Base-by-base conservation (phyloP, 2,888 invertebrate genomes). In the Chydorus sphaericus region DNA sequence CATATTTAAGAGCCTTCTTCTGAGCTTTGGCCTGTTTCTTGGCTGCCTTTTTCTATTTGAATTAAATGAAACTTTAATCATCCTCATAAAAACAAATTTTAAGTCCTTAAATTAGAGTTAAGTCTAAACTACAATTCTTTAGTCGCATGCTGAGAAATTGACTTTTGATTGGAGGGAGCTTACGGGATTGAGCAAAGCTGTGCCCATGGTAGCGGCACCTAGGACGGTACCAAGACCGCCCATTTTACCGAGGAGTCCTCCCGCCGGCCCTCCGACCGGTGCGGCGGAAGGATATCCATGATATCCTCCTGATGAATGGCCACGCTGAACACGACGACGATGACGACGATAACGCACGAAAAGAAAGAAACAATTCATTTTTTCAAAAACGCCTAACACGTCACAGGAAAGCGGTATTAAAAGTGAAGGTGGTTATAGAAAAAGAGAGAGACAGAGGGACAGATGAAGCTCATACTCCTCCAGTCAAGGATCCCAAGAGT, bases 1-100 rank as follows among this genome's bases (percentile, higher is more conserved):
- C 73, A 60, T 71, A 72, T 62, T 72, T 72, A 59, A 71, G 57
- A 4, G 70, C 68, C 59, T 71, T 73, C 59, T 71, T 54, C 69
- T 72, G 60, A 71, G 74, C 62, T 71, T 63, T 39, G 70, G 73
- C 60, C 58, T 66, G 63, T 20, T 61, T 59, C 59, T 66, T 66
- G 18, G 58, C 30, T 18, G 61, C 63, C 59, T 66, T 66, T 59
- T 64, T 65, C 67, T 67, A 60, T 31, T 60, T 59, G 58, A 56
- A 48, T 10, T 29, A 14, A 26, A 48, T 20, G 30, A 20, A 29
- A 55, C 10, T 48, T 33, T 11, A 11, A n/a, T 33, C 10, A 33
- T 11, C 36, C 36, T 28, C 38, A 14, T 3, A 23, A 8, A 44
- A 44, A 26, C 28, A 7, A 44, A 44, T 20, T 16, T n/a, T 23